A percentile compares a stretch with the other conserved stretches of the same genome.
Conservation (phyloP, 2,888 invertebrate species). For the Ferdinandea cuprea region DNA sequence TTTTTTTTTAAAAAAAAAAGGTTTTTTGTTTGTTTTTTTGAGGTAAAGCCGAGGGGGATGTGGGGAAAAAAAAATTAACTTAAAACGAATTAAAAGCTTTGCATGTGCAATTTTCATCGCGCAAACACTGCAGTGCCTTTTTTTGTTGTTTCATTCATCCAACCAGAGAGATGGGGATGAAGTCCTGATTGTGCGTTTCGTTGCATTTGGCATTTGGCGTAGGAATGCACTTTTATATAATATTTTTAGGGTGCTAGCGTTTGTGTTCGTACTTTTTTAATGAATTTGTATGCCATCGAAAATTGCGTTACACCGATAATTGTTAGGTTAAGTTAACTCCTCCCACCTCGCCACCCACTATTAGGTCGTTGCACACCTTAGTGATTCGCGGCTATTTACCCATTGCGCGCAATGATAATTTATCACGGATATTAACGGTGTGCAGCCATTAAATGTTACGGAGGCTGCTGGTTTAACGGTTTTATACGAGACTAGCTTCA, state of each 20-base stretch:
- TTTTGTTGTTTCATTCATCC: too few relatives aligned
- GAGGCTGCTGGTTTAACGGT: conserved; percentile 61
- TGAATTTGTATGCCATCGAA: conserved; percentile 61
- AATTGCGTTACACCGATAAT: conserved; percentile 64
- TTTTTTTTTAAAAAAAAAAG: too few relatives aligned
- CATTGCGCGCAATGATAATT: conserved; percentile 63
- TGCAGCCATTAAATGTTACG: conserved; percentile 64
- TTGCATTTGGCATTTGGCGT: too few relatives aligned
- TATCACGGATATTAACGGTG: conserved; percentile 72
- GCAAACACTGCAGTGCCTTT: conserved; percentile 21
- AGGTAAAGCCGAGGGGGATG: neutral
- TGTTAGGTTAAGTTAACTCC: conserved; percentile 36
- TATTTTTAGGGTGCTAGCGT: conserved; percentile 13
- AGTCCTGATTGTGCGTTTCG: conserved; percentile 27
- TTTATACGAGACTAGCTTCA: conserved; percentile 51
- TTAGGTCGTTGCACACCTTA: conserved; percentile 25
- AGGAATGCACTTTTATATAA: conserved; percentile 31
- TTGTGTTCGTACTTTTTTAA: conserved; percentile 35
- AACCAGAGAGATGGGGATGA: too few relatives aligned
- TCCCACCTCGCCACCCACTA: conserved; percentile 1
- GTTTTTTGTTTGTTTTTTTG: conserved; percentile 36
- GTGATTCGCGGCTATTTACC: conserved; percentile 44
- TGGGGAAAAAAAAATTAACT: conserved; percentile 44
- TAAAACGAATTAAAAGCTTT: conserved; percentile 72
- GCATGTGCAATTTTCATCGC: conserved; percentile 57